phyloP scores from a whole-genome alignment of 1,140 invertebrate genomes.

The Belonocnema kinseyi region DNA sequence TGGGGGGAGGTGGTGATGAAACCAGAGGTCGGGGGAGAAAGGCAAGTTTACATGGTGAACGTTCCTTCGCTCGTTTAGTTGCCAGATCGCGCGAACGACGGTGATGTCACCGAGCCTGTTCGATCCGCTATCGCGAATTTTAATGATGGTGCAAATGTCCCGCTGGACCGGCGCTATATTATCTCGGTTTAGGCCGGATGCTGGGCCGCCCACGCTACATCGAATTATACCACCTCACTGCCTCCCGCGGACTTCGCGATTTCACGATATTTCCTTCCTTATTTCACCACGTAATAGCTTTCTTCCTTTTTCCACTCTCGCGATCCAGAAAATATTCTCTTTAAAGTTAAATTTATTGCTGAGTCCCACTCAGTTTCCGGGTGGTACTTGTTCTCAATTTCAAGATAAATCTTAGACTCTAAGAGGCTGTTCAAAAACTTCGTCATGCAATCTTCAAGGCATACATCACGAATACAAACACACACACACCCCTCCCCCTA shows the following conservation, averaged over 20 bases:
- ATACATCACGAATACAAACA: too few species aligned
- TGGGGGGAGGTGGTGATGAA: conserved; percentile 33
- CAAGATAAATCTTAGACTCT: neutral
- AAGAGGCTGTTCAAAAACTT: too few species aligned
- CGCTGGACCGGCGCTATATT: conserved; percentile 73
- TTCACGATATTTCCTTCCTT: conserved; percentile 16
- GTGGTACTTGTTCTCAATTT: neutral
- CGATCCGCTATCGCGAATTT: conserved; percentile 77
- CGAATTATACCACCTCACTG: conserved; percentile 38
- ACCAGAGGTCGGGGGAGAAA: conserved; percentile 36
- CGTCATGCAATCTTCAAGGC: too few species aligned
- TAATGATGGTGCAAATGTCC: conserved; percentile 77
- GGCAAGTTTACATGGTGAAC: conserved; percentile 58
- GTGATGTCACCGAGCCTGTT: conserved; percentile 74
- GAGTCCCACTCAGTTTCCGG: neutral
- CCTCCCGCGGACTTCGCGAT: conserved; percentile 24
- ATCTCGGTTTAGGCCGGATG: conserved; percentile 75
- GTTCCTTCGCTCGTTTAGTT: conserved; percentile 71
- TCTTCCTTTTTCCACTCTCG: conserved; percentile 24
- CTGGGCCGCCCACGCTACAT: conserved; percentile 71
- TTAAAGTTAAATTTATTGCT: neutral
- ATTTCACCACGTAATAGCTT: conserved; percentile 20
- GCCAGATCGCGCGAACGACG: conserved; percentile 69
- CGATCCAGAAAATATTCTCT: conserved; percentile 37
- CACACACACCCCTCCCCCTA: too few species aligned